Evolutionary conservation across 2,113 vertebrate genomes (phyloP).

Genomic region (Triplophysa rosa): DNA sequence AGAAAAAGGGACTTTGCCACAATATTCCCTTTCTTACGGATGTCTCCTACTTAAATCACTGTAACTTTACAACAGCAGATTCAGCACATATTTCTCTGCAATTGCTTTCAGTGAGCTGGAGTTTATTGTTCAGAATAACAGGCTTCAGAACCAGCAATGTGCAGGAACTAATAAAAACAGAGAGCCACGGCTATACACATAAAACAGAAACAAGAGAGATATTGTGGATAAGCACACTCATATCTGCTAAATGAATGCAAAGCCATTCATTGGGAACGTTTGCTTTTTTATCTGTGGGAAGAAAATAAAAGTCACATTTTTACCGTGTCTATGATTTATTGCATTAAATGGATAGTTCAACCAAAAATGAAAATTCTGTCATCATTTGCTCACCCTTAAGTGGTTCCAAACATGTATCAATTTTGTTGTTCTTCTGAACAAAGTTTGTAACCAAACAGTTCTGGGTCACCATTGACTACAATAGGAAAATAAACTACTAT

Average conservation of each 20-base stretch:
- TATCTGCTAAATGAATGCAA: conserved; percentile 4
- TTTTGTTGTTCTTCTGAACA: too few relatives aligned
- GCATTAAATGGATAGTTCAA: neutral
- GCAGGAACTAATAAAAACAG: conserved; percentile 33
- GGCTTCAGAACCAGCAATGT: neutral
- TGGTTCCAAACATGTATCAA: too few relatives aligned
- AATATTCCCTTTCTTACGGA: conserved; percentile 44
- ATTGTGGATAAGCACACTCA: neutral
- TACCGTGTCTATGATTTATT: neutral
- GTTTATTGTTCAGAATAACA: conserved; percentile 28
- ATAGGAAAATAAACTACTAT: too few relatives aligned
- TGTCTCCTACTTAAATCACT: conserved; percentile 21
- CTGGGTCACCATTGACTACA: too few relatives aligned
- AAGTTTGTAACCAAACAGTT: too few relatives aligned
- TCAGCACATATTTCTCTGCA: conserved; percentile 41
- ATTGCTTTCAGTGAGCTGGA: conserved; percentile 11
- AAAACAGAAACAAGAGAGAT: conserved; percentile 5
- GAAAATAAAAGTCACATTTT: neutral
- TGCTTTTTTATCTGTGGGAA: neutral
- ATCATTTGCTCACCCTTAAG: too few relatives aligned
- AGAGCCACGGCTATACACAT: neutral
- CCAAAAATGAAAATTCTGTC: neutral
- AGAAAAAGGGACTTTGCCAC: conserved; percentile 25
- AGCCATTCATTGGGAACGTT: neutral
- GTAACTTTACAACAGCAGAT: conserved; percentile 31